Evolutionary conservation across 2,113 vertebrate species (phyloP).

Genomic region (Triplophysa dalaica): DNA sequence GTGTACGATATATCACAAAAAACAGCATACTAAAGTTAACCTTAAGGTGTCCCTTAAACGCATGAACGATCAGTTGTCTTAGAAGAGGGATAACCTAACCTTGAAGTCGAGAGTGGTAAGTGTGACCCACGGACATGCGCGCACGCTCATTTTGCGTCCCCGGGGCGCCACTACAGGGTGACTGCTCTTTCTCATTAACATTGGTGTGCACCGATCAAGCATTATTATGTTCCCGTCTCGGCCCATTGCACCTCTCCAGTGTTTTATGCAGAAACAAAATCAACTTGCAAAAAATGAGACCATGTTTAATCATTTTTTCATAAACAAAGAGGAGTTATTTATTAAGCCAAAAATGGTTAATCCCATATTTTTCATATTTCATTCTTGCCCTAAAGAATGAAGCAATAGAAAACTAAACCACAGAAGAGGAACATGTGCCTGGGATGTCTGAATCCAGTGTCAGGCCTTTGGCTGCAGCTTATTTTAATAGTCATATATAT

Average conservation of each 20-base stretch:
- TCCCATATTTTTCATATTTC: too few species aligned
- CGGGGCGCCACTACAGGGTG: constrained; percentile 5
- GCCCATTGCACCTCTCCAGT: neutral
- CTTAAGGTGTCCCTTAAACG: neutral
- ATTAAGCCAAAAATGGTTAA: too few species aligned
- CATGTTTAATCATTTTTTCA: constrained; percentile 11
- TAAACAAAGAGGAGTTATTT: neutral
- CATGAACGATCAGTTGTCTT: too few species aligned
- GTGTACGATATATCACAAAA: neutral
- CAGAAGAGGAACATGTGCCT: too few species aligned
- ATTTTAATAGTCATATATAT: too few species aligned
- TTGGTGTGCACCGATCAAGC: constrained; percentile 28
- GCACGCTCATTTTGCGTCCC: constrained; percentile 10
- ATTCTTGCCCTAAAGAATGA: too few species aligned
- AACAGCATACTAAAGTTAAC: constrained; percentile 18
- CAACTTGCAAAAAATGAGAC: neutral
- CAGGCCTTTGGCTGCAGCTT: too few species aligned
- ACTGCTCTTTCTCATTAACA: constrained; percentile 43
- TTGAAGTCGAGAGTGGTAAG: constrained; percentile 10
- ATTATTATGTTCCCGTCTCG: constrained; percentile 31
- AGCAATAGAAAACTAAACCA: too few species aligned
- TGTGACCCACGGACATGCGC: neutral
- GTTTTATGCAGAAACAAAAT: constrained; percentile 36
- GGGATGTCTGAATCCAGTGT: too few species aligned
- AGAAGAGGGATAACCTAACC: constrained; percentile 4